Evolutionary conservation across 2,888 invertebrate species (phyloP).

Genomic region (Amphipoea oculea): DNA sequence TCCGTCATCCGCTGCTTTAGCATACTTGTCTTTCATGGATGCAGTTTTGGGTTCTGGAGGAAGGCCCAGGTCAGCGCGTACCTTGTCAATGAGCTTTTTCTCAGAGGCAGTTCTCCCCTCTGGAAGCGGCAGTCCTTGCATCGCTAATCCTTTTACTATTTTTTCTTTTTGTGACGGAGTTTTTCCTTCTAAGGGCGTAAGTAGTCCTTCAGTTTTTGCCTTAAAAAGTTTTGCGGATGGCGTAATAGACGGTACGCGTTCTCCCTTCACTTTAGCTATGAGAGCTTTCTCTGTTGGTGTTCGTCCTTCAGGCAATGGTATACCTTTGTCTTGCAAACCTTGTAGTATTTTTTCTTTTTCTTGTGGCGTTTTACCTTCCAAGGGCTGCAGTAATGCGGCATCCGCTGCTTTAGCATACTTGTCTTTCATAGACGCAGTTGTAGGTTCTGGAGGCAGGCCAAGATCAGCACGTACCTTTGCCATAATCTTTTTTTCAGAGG

Average conservation of each 20-base stretch:
- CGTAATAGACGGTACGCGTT: accelerated
- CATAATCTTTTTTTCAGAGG: background rate
- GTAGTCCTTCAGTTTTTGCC: background rate
- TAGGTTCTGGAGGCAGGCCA: slow-evolving; percentile 2
- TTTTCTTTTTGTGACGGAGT: slow-evolving; percentile 50
- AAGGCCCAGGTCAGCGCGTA: background rate
- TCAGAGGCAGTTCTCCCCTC: slow-evolving; percentile 37
- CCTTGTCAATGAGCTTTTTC: background rate
- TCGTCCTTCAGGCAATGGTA: slow-evolving; percentile 12
- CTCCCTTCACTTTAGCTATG: background rate
- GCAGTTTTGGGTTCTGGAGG: background rate
- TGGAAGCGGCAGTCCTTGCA: background rate
- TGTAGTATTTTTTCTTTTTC: slow-evolving; percentile 11
- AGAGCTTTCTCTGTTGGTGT: background rate
- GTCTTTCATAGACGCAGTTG: background rate
- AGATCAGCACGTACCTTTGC: background rate
- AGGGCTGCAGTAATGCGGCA: background rate
- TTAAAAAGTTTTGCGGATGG: background rate
- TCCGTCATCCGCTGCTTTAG: background rate
- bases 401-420: slow-evolving; percentile 5
- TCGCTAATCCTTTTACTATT: slow-evolving; percentile 27
- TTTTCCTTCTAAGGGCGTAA: slow-evolving; percentile 55
- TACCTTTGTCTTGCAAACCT: background rate
- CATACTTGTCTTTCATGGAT: slow-evolving; percentile 6
- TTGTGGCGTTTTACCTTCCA: background rate